These are phyloP conservation scores for Tenebrio molitor DNA, from an alignment of 1,140 invertebrate genomes.

Conservation along the genomic window DNA sequence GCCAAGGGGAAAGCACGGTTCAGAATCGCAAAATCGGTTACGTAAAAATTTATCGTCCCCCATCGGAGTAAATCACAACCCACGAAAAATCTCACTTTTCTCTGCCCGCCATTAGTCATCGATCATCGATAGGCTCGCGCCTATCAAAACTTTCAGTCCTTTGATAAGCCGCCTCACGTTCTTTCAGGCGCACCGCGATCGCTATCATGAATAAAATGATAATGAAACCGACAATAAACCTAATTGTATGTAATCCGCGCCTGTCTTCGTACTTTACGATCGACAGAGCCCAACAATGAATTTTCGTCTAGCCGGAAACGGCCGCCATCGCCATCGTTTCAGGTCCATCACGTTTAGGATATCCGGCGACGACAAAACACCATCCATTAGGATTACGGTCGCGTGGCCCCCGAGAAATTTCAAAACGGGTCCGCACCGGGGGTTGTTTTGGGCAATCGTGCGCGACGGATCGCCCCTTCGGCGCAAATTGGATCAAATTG, in stretches of 20 bases:
- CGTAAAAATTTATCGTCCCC: constrained; percentile 1
- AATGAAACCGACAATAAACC: constrained; percentile 41
- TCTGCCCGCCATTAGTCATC: constrained; percentile 16
- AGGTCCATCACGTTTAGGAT: constrained; percentile 44
- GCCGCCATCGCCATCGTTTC: constrained; percentile 4
- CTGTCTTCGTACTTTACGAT: constrained; percentile 5
- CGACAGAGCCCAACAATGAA: constrained; percentile 29
- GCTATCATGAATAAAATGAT: constrained; percentile 39
- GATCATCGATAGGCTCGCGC: constrained; percentile 5
- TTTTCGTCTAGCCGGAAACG: constrained; percentile 40
- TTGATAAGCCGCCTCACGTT: constrained; percentile 11
- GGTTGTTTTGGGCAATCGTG: neutral
- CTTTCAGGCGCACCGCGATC: neutral
- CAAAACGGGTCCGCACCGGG: too few species aligned
- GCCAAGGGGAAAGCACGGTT: neutral
- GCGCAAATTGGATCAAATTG: constrained; percentile 3
- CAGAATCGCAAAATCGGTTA: neutral
- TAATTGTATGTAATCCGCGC: constrained; percentile 17
- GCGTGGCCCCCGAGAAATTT: too few species aligned
- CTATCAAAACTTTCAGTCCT: constrained; percentile 18
- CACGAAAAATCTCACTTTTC: constrained; percentile 16
- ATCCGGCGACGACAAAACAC: constrained; percentile 18
- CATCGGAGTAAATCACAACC: constrained; percentile 11
- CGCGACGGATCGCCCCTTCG: neutral
- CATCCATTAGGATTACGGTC: neutral